These are phyloP conservation scores for Chironomus riparius DNA, from an alignment of 2,888 invertebrate genomes.

Conservation along the genomic window DNA sequence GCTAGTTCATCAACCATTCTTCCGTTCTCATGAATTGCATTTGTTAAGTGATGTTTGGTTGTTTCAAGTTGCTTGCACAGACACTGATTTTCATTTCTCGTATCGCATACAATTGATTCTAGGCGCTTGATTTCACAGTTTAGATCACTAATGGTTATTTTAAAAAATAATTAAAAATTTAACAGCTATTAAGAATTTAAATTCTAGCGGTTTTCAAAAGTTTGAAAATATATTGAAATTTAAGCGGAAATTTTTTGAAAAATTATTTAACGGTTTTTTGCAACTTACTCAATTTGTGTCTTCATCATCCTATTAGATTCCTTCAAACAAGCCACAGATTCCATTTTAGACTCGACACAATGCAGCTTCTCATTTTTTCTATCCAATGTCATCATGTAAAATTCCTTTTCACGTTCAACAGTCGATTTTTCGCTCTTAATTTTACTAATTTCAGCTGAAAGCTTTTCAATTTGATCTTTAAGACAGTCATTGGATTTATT, in stretches of 20 bases:
- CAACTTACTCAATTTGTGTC: slow-evolving; percentile 14
- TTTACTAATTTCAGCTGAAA: neutral
- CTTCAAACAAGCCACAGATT: neutral
- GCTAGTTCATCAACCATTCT: slow-evolving; percentile 21
- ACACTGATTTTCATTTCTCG: slow-evolving; percentile 8
- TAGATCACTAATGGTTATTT: neutral
- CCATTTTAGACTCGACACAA: slow-evolving; percentile 6
- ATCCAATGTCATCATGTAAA: slow-evolving; percentile 3
- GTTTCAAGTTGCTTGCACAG: slow-evolving; percentile 16
- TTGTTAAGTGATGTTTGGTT: slow-evolving; percentile 21
- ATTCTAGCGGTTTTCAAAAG: no score
- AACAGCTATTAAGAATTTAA: no score
- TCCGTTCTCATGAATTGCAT: slow-evolving; percentile 20
- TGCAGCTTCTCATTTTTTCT: slow-evolving; percentile 13
- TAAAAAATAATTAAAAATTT: neutral
- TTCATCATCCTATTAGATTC: neutral
- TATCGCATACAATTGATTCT: slow-evolving; percentile 13
- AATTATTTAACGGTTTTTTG: no score
- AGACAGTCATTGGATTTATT: slow-evolving; percentile 15
- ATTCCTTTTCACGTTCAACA: slow-evolving; percentile 18
- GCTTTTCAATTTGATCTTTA: slow-evolving; percentile 12
- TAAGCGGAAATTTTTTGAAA: no score
- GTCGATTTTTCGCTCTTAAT: neutral
- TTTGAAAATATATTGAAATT: no score
- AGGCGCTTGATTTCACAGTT: slow-evolving; percentile 3